These are phyloP conservation scores for Phyllostomus discolor DNA, from an alignment of 2,113 vertebrate genomes.

Conservation along the genomic window DNA sequence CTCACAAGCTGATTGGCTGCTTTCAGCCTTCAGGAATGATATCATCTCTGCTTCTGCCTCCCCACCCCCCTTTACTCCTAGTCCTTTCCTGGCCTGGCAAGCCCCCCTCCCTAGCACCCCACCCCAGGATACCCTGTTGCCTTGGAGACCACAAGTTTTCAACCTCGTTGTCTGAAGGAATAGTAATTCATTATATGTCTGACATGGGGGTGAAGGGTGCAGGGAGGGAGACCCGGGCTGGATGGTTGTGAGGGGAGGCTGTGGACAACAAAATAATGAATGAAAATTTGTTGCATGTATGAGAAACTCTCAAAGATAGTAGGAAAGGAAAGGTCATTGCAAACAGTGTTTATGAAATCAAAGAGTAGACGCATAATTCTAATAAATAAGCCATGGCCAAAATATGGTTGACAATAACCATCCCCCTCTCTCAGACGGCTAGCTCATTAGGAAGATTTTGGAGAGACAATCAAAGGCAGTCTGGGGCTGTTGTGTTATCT, in stretches of 20 bases:
- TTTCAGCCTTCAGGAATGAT: slow-evolving; percentile 81
- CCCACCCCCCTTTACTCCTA: slow-evolving; percentile 56
- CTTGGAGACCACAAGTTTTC: slow-evolving; percentile 81
- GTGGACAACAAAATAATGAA: slow-evolving; percentile 43
- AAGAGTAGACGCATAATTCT: slow-evolving; percentile 5
- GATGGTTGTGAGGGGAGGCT: slow-evolving; percentile 44
- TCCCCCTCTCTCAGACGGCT: background rate
- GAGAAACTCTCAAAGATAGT: slow-evolving; percentile 53
- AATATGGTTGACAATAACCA: slow-evolving; percentile 28
- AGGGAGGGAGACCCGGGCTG: slow-evolving; percentile 45
- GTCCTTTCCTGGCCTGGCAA: slow-evolving; percentile 58
- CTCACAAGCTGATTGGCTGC: slow-evolving; percentile 85
- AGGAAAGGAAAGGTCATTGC: slow-evolving; percentile 35
- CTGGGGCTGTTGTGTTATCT: background rate
- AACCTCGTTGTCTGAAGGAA: slow-evolving; percentile 80
- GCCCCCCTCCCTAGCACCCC: slow-evolving; percentile 53
- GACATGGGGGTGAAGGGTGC: slow-evolving; percentile 59
- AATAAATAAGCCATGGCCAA: slow-evolving; percentile 20
- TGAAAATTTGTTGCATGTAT: slow-evolving; percentile 64
- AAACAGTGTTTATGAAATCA: background rate
- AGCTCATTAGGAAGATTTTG: slow-evolving; percentile 46
- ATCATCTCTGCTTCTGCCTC: slow-evolving; percentile 78
- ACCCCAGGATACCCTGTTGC: slow-evolving; percentile 86
- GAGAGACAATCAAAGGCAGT: background rate
- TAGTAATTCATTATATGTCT: slow-evolving; percentile 80